Percentiles rank a stretch among this genome's conserved stretches.
phyloP scores from a whole-genome alignment of 2,888 invertebrate genomes.

The Drosophila cognata region DNA sequence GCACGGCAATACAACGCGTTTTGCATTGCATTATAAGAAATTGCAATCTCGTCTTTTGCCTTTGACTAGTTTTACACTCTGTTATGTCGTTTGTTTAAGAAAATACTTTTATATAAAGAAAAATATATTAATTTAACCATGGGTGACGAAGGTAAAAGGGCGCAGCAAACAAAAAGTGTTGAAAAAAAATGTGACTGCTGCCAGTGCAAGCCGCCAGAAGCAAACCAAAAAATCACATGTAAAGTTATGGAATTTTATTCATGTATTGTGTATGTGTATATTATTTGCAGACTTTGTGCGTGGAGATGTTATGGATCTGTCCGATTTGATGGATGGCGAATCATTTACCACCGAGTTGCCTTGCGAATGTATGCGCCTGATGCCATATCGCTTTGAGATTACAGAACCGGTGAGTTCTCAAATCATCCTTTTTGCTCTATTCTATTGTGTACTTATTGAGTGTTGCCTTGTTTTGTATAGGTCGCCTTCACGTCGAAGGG shows the following conservation, averaged over 20 bases:
- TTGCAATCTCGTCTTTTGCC: neutral
- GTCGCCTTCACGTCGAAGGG: conserved; percentile 87
- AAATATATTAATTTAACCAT: conserved; percentile 8
- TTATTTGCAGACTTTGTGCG: conserved; percentile 86
- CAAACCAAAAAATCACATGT: conserved; percentile 26
- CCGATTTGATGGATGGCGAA: conserved; percentile 85
- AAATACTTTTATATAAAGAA: neutral
- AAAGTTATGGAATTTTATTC: conserved; percentile 6
- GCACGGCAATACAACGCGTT: conserved; percentile 26
- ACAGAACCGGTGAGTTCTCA: conserved; percentile 88
- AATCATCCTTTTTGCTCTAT: neutral
- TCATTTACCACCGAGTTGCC: conserved; percentile 87
- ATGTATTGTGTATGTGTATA: conserved; percentile 7
- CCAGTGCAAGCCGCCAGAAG: neutral
- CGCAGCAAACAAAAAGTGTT: neutral
- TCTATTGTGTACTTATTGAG: neutral
- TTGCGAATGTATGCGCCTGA: conserved; percentile 93
- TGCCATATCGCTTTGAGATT: conserved; percentile 92
- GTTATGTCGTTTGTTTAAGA: neutral
- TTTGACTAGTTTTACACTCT: neutral
- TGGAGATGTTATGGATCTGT: conserved; percentile 85
- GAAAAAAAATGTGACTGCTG: conserved; percentile 31
- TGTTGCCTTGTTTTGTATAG: conserved; percentile 79
- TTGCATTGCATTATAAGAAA: conserved; percentile 22
- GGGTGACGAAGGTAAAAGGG: conserved; percentile 20